Base-by-base conservation (phyloP, 1,140 invertebrate species). In the Drosophila kohkoa region DNA sequence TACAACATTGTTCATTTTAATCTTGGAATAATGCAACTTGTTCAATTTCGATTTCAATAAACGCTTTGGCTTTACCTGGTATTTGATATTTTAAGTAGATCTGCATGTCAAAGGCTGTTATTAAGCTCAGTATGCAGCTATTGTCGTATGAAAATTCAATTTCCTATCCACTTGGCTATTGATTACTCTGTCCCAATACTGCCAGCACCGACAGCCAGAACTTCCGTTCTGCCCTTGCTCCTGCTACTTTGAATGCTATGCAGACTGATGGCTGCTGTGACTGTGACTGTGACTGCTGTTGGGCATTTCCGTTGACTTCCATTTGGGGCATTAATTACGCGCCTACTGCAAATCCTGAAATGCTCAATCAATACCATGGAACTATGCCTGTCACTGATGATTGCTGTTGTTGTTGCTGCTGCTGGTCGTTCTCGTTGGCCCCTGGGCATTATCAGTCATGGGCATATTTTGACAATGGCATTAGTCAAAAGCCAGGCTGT, bases 401-500 rank as follows among this genome's bases (percentile, higher is more conserved):
- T 71, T 64, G 35, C 11, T 25, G 46, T 49, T 25, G 20, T n/a
- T 28, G 48, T 28, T 28, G 48, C 25, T 51, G 46, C 25, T 25
- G 41, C n/a, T 16, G n/a, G 6, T n/a, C 55, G 69, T 41, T 16
- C n/a, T 35, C 1, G 54, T 45, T 54, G 11, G 57, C 57, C 58
- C n/a, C 15, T 30, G 58, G 76, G 66, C 51, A 80, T 80, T 85
- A 87, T 87, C 83, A 83, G 80, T 87, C 85, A 83, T 80, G 80
- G 85, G 64, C 80, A 83, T 83, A 83, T 88, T 88, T 88, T 75
- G 83, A 87, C 83, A 87, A 77, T 88, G 83, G 83, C 85, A 88
- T 87, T 83, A 88, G 77, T 78, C 82, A 77, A 68, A 66, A 71
- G 57, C 52, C 52, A 60, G 49, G 16, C 55, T 13, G 20, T 25